Percentiles rank a stretch among this genome's conserved stretches.
phyloP scores from a whole-genome alignment of 2,113 vertebrate species.

The Myxocyprinus asiaticus region DNA sequence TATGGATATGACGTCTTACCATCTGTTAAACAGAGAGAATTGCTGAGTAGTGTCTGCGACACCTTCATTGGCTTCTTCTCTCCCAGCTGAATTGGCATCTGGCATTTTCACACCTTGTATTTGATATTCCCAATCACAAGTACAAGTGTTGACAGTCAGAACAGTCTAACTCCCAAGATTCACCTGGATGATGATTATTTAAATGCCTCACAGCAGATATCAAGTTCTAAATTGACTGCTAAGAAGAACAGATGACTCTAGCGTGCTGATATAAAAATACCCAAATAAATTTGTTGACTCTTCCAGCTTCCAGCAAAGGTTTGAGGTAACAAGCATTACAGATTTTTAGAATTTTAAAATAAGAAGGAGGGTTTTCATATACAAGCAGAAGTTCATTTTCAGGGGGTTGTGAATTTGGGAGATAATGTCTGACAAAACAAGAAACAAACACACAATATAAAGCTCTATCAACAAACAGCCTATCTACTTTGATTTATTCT shows the following conservation, averaged over 20 bases:
- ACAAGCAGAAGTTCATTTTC: neutral
- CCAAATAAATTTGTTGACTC: constrained; percentile 34
- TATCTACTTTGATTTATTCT: constrained; percentile 23
- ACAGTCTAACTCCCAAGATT: neutral
- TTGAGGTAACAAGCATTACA: constrained; percentile 1
- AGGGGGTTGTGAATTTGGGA: neutral
- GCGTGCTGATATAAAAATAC: constrained; percentile 22
- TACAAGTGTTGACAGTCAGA: constrained; percentile 36
- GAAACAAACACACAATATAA: neutral
- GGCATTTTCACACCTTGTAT: no score
- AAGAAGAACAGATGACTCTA: constrained; percentile 35
- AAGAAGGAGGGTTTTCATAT: neutral
- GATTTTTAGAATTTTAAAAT: neutral
- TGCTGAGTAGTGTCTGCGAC: no score
- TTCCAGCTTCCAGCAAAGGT: neutral
- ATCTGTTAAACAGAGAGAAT: no score
- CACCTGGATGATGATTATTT: constrained; percentile 29
- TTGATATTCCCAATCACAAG: neutral
- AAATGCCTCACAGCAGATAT: constrained; percentile 37
- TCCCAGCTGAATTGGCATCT: no score
- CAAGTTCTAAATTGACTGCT: constrained; percentile 36
- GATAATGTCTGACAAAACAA: constrained; percentile 4
- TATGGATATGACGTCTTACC: no score
- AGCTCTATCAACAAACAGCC: constrained; percentile 30
- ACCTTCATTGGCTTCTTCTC: no score